Conservation (phyloP, 2,888 invertebrate genomes). For the Drosophila conformis region DNA sequence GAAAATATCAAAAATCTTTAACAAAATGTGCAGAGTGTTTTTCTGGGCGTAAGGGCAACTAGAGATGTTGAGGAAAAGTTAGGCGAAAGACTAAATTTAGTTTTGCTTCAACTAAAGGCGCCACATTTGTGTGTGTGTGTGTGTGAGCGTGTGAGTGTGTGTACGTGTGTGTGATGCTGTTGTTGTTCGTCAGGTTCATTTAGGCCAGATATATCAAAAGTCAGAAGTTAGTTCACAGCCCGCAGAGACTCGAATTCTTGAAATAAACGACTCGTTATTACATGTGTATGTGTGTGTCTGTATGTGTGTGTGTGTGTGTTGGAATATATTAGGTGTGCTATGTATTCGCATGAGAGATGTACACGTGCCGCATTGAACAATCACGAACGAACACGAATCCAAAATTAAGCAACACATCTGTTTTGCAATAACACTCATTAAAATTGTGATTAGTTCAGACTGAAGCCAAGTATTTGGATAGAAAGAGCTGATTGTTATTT, state of each 20-base stretch:
- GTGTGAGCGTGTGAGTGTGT: slow-evolving; percentile 3
- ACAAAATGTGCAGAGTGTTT: slow-evolving; percentile 69
- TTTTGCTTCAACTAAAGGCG: slow-evolving; percentile 70
- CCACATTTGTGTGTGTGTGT: slow-evolving; percentile 38
- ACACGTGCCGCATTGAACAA: neutral
- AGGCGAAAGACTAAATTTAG: slow-evolving; percentile 48
- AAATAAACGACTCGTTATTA: slow-evolving; percentile 72
- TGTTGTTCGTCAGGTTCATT: slow-evolving; percentile 66
- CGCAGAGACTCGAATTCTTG: slow-evolving; percentile 52
- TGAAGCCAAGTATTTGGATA: neutral
- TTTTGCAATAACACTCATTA: neutral
- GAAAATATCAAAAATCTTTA: slow-evolving; percentile 78
- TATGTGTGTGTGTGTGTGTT: slow-evolving; percentile 3
- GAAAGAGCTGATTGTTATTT: neutral
- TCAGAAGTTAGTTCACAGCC: slow-evolving; percentile 65
- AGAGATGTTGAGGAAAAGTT: neutral
- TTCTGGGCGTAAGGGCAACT: slow-evolving; percentile 6
- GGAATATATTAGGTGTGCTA: slow-evolving; percentile 30
- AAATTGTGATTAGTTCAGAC: neutral
- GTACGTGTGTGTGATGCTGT: slow-evolving; percentile 6
- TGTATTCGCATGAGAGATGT: slow-evolving; percentile 7
- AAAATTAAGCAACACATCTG: neutral
- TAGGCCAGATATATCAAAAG: slow-evolving; percentile 77
- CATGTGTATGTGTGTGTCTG: slow-evolving; percentile 19
- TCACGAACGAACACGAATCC: neutral